Conservation (phyloP, 2,888 invertebrate genomes). For the Brenthis daphne region DNA sequence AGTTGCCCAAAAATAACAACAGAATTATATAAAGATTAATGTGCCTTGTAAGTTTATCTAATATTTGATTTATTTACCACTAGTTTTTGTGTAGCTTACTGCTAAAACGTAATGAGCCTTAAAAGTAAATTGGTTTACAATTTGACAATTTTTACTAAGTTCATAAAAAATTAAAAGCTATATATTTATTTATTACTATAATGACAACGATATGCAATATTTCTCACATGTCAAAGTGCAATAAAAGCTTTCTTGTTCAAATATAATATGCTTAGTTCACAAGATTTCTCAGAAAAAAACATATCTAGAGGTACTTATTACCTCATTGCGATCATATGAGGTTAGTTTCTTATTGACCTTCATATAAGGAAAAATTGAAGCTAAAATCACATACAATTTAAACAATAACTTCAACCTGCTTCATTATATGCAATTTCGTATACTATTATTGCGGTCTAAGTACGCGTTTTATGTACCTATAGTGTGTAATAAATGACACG, state of each 20-base stretch:
- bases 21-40: too few relatives aligned
- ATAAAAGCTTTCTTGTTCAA: conserved; percentile 26
- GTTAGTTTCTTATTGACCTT: conserved; percentile 27
- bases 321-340: conserved; percentile 25
- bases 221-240: conserved; percentile 3
- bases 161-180: neutral
- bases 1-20: too few relatives aligned
- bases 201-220: neutral
- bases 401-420: conserved; percentile 29
- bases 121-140: too few relatives aligned
- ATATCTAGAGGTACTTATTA: conserved; percentile 8
- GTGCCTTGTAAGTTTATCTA: too few relatives aligned
- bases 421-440: conserved; percentile 26
- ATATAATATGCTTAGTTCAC: conserved; percentile 16
- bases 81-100: too few relatives aligned
- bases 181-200: neutral
- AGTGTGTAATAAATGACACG: conserved; percentile 21
- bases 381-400: conserved; percentile 30
- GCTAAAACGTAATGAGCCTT: too few relatives aligned
- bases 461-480: conserved; percentile 20
- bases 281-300: conserved; percentile 19
- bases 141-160: too few relatives aligned
- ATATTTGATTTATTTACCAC: too few relatives aligned
- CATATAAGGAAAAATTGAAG: conserved; percentile 30
- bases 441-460: conserved; percentile 19